Base-by-base conservation (phyloP, 1,140 invertebrate genomes). In the Drosophila persimilis region DNA sequence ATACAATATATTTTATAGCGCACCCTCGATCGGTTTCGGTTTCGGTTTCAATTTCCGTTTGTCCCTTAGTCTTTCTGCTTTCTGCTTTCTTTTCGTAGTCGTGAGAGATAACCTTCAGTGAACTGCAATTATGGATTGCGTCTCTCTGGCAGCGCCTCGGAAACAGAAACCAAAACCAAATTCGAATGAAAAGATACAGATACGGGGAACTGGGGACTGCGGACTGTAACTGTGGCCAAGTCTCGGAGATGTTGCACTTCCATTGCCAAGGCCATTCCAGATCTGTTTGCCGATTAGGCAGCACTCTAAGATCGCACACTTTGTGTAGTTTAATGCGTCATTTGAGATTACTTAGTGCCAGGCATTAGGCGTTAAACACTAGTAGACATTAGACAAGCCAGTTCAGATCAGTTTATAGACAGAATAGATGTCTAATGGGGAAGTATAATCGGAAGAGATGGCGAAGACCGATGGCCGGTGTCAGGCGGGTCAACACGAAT, bases 261-360 rank as follows among this genome's bases (percentile, higher is more conserved):
- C 62, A 54, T 41, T 66, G 61, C 31, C 64, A 66, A 46, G 48
- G 65, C 63, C 63, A 54, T 39, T 24, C 31, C 15, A 51, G 64
- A 11, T 43, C 31, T 35, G 48, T 48, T 13, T n/a, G 31, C 0
- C 66, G 54, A 69, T 55, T 31, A 39, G 8, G 8, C 7, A 4
- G 0, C 11, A 5, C 35, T 39, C 48, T 69, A 48, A 56, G 63
- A 56, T 31, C 63, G 17, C 11, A 26, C 45, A 31, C 65, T 66
- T 39, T 65, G 26, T 39, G 9, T 64, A 65, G 63, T 66, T 65
- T 47, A 56, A 48, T 67, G 45, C 65, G 63, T 69, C 65, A 69
- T 67, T 69, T 50, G 13, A 48, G 65, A 69, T 69, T 67, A 69
- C 24, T 48, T 41, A 1, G 2, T 29, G 47, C 7, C 26, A 11